Conservation (phyloP, 2,113 vertebrate species). For the Bubo scandiacus region DNA sequence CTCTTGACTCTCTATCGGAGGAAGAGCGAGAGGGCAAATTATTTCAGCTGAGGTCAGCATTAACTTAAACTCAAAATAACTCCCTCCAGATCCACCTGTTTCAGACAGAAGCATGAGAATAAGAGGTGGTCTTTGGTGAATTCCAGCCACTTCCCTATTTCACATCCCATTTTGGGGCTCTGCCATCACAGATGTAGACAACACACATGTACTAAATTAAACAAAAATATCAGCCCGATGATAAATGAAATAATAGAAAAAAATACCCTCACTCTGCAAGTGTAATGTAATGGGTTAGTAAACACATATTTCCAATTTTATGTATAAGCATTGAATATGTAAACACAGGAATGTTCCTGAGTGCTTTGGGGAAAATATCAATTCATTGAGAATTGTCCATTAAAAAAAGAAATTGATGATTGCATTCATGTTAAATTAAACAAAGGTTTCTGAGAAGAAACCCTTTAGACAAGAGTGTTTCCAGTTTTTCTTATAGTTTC, state of each 20-base stretch:
- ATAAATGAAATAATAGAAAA: not conserved
- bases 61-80: slow-evolving; percentile 43
- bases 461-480: not conserved
- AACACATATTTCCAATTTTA: not conserved
- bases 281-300: not conserved
- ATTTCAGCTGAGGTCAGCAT: slow-evolving; percentile 60
- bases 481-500: not conserved
- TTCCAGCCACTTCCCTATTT: slow-evolving; percentile 29
- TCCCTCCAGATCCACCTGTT: slow-evolving; percentile 62
- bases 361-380: not conserved
- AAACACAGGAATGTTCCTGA: not conserved
- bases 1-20: slow-evolving; percentile 35
- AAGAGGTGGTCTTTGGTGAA: not conserved
- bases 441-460: not conserved
- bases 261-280: not conserved
- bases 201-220: not conserved
- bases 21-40: slow-evolving; percentile 27
- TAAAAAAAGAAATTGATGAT: not conserved
- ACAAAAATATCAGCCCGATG: not conserved
- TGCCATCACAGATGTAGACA: not conserved
- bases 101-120: not conserved
- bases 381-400: not conserved
- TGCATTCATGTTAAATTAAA: not conserved
- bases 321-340: not conserved
- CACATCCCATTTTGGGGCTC: not conserved